A percentile compares a stretch with the other conserved stretches of the same genome.
phyloP scores from a whole-genome alignment of 2,797 vertebrate genomes.

The Etheostoma perlongum region DNA sequence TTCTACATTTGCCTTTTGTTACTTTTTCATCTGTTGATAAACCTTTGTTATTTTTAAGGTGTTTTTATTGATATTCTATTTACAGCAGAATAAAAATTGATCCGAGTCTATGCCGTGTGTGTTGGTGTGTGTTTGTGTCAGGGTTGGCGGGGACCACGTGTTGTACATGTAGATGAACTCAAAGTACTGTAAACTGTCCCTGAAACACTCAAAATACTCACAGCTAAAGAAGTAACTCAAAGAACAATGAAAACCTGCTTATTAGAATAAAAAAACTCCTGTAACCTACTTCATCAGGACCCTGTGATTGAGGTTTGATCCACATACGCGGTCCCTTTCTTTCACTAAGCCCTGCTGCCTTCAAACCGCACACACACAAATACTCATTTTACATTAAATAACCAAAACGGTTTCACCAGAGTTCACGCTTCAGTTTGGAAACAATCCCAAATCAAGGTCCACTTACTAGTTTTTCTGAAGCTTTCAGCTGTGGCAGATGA shows the following conservation, averaged over 20 bases:
- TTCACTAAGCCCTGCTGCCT: not conserved
- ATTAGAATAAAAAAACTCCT: no score
- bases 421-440: not conserved
- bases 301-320: not conserved
- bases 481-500: no score
- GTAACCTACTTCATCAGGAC: no score
- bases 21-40: conserved; percentile 93
- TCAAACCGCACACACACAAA: not conserved
- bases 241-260: no score
- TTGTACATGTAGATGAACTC: not conserved
- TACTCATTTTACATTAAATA: no score
- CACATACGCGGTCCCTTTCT: not conserved
- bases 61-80: conserved; percentile 99
- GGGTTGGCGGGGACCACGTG: no score
- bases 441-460: not conserved
- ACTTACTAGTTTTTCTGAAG: no score
- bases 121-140: not conserved
- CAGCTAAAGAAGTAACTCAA: not conserved
- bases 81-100: conserved; percentile 97
- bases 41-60: conserved; percentile 94
- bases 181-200: not conserved
- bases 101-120: conserved; percentile 56
- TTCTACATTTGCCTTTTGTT: conserved; percentile 97
- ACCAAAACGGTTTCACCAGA: not conserved
- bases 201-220: not conserved